Percentiles rank a stretch among this genome's conserved stretches.
Evolutionary conservation across 2,113 vertebrate species (phyloP).

Genomic region (Hyla sarda): DNA sequence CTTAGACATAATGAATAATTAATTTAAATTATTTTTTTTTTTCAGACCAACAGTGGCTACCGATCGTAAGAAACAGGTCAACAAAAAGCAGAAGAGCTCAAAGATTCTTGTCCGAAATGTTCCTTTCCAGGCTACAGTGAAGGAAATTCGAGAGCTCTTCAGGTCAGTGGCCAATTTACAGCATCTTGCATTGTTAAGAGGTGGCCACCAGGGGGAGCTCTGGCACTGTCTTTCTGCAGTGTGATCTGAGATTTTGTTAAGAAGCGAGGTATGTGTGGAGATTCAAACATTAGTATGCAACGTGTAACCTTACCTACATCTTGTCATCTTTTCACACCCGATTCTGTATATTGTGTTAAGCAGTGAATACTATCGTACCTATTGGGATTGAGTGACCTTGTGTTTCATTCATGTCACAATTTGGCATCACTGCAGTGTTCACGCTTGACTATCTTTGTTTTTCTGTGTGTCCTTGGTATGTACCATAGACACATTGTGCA

Average conservation of each 20-base stretch:
- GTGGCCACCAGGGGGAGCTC: slow-evolving; percentile 43
- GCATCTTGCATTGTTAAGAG: neutral
- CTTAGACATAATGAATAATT: no score
- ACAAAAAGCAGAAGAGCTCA: slow-evolving; percentile 86
- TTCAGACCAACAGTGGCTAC: slow-evolving; percentile 72
- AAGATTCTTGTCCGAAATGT: slow-evolving; percentile 97
- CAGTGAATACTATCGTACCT: slow-evolving; percentile 10
- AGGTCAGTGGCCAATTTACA: slow-evolving; percentile 74
- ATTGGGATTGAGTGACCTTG: slow-evolving; percentile 41
- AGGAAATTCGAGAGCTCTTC: slow-evolving; percentile 92
- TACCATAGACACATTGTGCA: slow-evolving; percentile 27
- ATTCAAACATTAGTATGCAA: slow-evolving; percentile 24
- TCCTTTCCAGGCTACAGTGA: slow-evolving; percentile 89
- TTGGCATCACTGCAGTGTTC: slow-evolving; percentile 32
- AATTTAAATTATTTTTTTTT: neutral
- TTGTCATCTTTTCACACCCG: slow-evolving; percentile 2
- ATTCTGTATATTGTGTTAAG: slow-evolving; percentile 32
- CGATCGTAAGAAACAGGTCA: slow-evolving; percentile 79
- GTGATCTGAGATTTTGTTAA: neutral
- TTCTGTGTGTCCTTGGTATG: slow-evolving; percentile 45
- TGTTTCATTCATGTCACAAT: slow-evolving; percentile 27
- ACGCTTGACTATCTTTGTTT: slow-evolving; percentile 34
- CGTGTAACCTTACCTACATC: slow-evolving; percentile 38
- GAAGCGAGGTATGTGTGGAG: neutral
- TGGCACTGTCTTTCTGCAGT: neutral